Evolutionary conservation across 2,113 vertebrate genomes (phyloP).

Genomic region (Notiomystis cincta): DNA sequence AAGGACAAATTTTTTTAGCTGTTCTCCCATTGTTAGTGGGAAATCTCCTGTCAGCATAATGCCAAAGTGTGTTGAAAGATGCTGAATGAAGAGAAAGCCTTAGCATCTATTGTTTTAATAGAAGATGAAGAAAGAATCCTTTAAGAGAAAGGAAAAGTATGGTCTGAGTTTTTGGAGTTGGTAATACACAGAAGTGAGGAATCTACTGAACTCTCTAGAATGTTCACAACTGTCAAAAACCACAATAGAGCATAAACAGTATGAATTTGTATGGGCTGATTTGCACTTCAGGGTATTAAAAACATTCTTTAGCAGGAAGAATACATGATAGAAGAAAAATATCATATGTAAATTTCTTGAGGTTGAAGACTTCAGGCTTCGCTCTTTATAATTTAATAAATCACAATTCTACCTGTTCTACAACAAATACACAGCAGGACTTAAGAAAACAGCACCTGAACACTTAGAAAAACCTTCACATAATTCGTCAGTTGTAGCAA

Average conservation of each 20-base stretch:
- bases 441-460: not conserved
- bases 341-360: not conserved
- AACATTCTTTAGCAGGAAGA: not conserved
- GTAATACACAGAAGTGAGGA: not conserved
- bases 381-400: not conserved
- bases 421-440: not conserved
- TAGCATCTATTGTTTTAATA: not conserved
- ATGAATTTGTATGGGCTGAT: not conserved
- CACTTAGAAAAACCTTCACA: accelerated
- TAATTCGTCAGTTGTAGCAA: not conserved
- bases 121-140: not conserved
- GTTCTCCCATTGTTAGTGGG: not conserved
- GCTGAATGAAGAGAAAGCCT: not conserved
- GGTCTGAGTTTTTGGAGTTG: not conserved
- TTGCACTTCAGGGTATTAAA: not conserved
- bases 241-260: accelerated
- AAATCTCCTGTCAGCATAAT: not conserved
- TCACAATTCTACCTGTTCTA: not conserved
- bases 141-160: not conserved
- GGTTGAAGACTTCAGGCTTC: not conserved
- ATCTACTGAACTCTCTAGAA: not conserved
- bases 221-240: not conserved
- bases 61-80: not conserved
- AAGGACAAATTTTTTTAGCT: not conserved
- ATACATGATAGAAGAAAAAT: not conserved